These are phyloP conservation scores for Phoxinus dragarum DNA, from an alignment of 2,797 vertebrate species.

Conservation along the genomic window DNA sequence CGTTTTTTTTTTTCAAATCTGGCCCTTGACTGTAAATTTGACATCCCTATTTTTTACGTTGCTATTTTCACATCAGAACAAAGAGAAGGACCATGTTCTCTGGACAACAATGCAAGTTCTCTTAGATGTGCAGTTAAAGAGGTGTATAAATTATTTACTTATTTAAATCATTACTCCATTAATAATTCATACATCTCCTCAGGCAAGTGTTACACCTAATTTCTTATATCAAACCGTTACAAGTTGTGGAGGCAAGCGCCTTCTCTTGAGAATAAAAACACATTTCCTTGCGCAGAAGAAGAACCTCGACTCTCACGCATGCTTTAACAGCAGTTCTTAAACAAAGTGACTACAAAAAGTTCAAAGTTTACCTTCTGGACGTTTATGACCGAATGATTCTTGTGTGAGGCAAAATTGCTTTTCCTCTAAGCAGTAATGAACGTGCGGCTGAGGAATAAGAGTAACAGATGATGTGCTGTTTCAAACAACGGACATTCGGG, in stretches of 20 bases:
- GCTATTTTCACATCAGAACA: background rate
- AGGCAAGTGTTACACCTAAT: conserved; percentile 35
- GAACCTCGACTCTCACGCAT: background rate
- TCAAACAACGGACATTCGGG: conserved; percentile 4
- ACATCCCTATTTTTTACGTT: background rate
- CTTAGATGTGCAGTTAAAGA: background rate
- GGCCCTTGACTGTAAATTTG: background rate
- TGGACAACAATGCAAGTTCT: conserved; percentile 8
- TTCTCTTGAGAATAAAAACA: conserved; percentile 8
- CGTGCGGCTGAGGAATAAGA: background rate
- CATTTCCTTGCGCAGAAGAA: conserved; percentile 4
- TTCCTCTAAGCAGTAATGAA: conserved; percentile 2
- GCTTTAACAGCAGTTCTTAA: conserved; percentile 3
- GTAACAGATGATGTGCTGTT: background rate
- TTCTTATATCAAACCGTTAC: conserved; percentile 29
- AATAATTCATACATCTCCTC: conserved; percentile 43
- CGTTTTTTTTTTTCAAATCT: background rate
- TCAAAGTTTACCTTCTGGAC: background rate
- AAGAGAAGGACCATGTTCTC: background rate
- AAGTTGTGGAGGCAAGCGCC: background rate
- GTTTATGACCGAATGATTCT: conserved; percentile 5
- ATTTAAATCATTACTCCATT: conserved; percentile 43
- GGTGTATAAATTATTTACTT: conserved; percentile 47
- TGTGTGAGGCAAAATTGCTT: conserved; percentile 5
- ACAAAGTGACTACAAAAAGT: background rate